A percentile compares a stretch with the other conserved stretches of the same genome.
These are phyloP conservation scores for Istiophorus platypterus DNA, from an alignment of 2,113 vertebrate genomes.

Conservation along the genomic window DNA sequence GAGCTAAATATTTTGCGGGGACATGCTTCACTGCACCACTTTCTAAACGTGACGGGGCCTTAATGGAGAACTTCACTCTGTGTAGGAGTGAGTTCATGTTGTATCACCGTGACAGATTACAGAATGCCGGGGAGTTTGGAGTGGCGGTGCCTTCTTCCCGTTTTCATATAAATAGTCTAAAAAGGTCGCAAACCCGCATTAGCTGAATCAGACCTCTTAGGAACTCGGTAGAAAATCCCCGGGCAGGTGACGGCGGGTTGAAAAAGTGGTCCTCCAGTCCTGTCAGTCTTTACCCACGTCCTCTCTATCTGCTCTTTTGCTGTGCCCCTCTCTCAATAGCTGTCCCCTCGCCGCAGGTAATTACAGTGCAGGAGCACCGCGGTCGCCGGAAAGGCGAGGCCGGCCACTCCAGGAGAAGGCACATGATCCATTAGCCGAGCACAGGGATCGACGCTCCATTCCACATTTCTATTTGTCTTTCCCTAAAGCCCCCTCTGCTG, in stretches of 20 bases:
- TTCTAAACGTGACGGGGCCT: background rate
- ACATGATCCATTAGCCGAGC: slow-evolving; percentile 80
- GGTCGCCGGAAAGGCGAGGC: slow-evolving; percentile 62
- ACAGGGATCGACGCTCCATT: slow-evolving; percentile 66
- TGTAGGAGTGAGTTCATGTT: background rate
- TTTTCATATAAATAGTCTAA: slow-evolving; percentile 12
- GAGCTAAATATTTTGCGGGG: background rate
- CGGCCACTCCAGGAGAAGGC: slow-evolving; percentile 66
- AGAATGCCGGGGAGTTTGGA: background rate
- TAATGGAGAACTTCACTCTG: background rate
- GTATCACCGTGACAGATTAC: background rate
- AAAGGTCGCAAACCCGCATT: background rate
- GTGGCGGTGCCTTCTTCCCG: background rate
- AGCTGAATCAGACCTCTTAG: slow-evolving; percentile 30
- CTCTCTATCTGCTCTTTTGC: slow-evolving; percentile 43
- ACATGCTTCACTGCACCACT: background rate
- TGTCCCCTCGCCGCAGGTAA: slow-evolving; percentile 67
- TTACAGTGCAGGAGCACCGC: slow-evolving; percentile 64
- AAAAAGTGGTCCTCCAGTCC: slow-evolving; percentile 53
- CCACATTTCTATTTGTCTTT: slow-evolving; percentile 77
- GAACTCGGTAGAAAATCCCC: slow-evolving; percentile 19
- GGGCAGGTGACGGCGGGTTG: slow-evolving; percentile 26
- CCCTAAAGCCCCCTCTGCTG: slow-evolving; percentile 38
- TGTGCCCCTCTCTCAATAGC: slow-evolving; percentile 45
- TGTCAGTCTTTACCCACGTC: slow-evolving; percentile 56